Base-by-base conservation (phyloP, 2,888 invertebrate species). In the Neoaliturus tenellus region DNA sequence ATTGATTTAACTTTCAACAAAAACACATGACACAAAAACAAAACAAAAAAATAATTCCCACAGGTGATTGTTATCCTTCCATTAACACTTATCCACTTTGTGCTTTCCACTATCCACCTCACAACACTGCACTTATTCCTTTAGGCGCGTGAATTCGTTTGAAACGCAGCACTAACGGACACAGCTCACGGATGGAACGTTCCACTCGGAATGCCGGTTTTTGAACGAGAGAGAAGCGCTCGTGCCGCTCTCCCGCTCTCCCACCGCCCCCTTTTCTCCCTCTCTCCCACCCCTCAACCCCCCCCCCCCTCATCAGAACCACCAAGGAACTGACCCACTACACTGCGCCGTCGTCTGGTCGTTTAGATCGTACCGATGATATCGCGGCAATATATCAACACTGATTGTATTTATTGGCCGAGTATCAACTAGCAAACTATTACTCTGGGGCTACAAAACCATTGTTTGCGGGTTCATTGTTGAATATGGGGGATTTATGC, bases 141-240 rank as follows among this genome's bases (percentile, higher is more conserved):
- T 62, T 62, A 12, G 62, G 62, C 62, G 62, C 62, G 62, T 62
- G 31, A 28, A 10, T 23, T 31, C 62, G 51, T 28, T 20, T 55
- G 14, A 28, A 2, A 12, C 25, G 31, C 62, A 23, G 51, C 51
- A 14, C 20, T 23, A 62, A 25, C 62, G 17, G 23, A 62, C 62
- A 12, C 14, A 6, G 31, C 62, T 62, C 5, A 2, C 20, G 5
- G 31, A 1, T 28, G 17, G 25, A 62, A 28, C 62, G 62, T 31
- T 31, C 12, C 12, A 62, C 62, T 62, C 35, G 33, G n/a, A 48
- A 67, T 62, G 78, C 41, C 83, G 39, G 23, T 51, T 28, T 55
- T n/a, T 8, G 88, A 88, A 39, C 20, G 81, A n/a, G 73, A 23
- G 33, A 20, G 75, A n/a, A 23, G 69, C 41, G 41, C 75, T n/a